Base-by-base conservation (phyloP, 2,113 vertebrate species). In the Rafetus swinhoei region DNA sequence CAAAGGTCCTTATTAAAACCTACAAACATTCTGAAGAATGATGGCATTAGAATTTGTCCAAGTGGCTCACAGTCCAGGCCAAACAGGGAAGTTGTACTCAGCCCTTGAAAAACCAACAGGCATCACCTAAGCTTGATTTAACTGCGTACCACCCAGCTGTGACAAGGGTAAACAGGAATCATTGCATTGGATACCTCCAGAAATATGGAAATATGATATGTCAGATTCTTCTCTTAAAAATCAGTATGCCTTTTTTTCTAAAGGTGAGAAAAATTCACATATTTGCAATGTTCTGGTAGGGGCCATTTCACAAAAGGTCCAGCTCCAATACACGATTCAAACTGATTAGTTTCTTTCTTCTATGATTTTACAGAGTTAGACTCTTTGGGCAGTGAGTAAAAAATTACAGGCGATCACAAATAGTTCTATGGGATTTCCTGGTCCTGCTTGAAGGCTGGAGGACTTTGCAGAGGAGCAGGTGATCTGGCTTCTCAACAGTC, bases 1-100 rank as follows among this genome's bases (percentile, higher is more conserved):
- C 98, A 87, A 92, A 96, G 98, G 98, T 92, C 97, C 97, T 97
- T 97, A 97, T 98, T 98, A 97, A 98, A 98, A 97, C 93, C 90
- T 77, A 95, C 87, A 74, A 59, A 94, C 92, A 92, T 59, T 94
- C 95, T 88, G 87, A 96, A 85, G 94, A 96, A 96, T 4, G 57
- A 92, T 77, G 59, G 93, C 91, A 87, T 86, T 85, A 90, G 84
- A 94, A 95, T 93, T 89, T 93, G 79, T 93, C 87, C 59, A 4
- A 39, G 80, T 86, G 94, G 80, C 94, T 93, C 87, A 86, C 80
- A 96, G 96, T 55, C 6, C 82, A 85, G 79, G 93, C 83, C 57
- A 96, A 96, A 97, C 88, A 90, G 92, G 94, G 94, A 32, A 35
- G 32, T 21, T 4, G 91, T 90, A 65, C 65, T 88, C 82, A 91